Conservation (phyloP, 2,888 invertebrate species). For the Ormyrus labotus region DNA sequence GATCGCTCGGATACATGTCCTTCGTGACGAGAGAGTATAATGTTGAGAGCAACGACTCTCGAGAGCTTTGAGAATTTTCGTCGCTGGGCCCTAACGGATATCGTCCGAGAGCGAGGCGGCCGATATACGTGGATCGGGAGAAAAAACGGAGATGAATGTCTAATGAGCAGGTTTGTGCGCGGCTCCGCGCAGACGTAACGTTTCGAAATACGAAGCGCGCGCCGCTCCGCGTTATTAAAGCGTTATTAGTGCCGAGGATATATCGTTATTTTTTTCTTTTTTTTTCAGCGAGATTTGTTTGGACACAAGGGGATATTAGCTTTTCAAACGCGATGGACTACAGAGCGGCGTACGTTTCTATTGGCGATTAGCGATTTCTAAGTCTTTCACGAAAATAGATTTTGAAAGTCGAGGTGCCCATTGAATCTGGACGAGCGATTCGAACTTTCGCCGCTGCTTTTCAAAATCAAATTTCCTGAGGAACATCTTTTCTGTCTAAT, state of each 20-base stretch:
- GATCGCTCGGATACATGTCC: neutral
- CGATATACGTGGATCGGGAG: neutral
- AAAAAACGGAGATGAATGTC: slow-evolving; percentile 31
- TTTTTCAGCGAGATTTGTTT: slow-evolving; percentile 15
- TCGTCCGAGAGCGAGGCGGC: slow-evolving; percentile 18
- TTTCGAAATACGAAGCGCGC: slow-evolving; percentile 46
- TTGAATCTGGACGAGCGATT: too few species aligned
- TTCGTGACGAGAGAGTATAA: neutral
- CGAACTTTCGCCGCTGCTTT: too few species aligned
- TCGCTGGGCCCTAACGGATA: slow-evolving; percentile 16
- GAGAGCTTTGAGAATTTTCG: slow-evolving; percentile 18
- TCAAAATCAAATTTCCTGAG: too few species aligned
- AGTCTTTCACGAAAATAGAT: neutral
- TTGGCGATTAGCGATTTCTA: neutral
- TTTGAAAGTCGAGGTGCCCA: too few species aligned
- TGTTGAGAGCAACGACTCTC: neutral
- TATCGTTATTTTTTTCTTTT: neutral
- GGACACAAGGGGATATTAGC: slow-evolving; percentile 11
- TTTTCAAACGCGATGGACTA: slow-evolving; percentile 11
- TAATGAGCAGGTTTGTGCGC: slow-evolving; percentile 41
- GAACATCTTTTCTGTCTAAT: too few species aligned
- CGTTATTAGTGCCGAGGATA: slow-evolving; percentile 47
- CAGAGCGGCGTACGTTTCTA: slow-evolving; percentile 6
- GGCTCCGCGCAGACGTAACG: neutral
- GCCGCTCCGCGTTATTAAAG: slow-evolving; percentile 45